Evolutionary conservation across 2,888 invertebrate species (phyloP).

Genomic region (Napeogenes sylphis): DNA sequence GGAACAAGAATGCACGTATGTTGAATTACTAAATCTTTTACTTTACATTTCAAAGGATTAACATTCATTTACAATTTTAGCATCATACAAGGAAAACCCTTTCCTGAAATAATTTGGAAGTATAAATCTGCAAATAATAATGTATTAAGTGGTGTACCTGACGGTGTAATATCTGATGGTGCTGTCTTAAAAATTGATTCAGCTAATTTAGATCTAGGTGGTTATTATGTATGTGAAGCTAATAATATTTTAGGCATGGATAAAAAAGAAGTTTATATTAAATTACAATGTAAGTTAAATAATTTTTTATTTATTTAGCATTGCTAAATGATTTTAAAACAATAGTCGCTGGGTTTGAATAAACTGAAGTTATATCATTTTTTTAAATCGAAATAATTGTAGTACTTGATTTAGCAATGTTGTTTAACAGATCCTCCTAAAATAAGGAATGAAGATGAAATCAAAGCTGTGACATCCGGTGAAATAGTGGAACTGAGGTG

Average conservation of each 20-base stretch:
- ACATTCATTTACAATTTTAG: slow-evolving; percentile 36
- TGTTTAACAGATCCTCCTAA: slow-evolving; percentile 49
- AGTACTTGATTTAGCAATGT: neutral
- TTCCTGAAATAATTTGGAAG: slow-evolving; percentile 51
- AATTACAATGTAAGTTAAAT: slow-evolving; percentile 53
- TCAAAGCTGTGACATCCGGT: slow-evolving; percentile 42
- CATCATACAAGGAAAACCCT: slow-evolving; percentile 51
- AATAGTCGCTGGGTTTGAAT: too few species aligned
- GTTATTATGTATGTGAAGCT: slow-evolving; percentile 54
- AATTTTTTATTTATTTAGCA: neutral
- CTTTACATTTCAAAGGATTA: too few species aligned
- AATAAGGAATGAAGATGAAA: slow-evolving; percentile 41
- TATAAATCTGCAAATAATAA: slow-evolving; percentile 39
- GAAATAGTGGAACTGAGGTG: slow-evolving; percentile 48
- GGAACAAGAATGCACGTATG: slow-evolving; percentile 54
- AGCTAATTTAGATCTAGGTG: slow-evolving; percentile 42
- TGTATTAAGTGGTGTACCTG: slow-evolving; percentile 42
- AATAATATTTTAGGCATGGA: slow-evolving; percentile 48
- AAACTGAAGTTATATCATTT: neutral
- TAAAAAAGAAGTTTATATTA: slow-evolving; percentile 42
- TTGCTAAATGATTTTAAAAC: neutral
- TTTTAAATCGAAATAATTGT: neutral
- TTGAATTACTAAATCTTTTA: neutral
- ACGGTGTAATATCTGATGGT: slow-evolving; percentile 39
- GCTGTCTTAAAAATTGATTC: slow-evolving; percentile 43